These are phyloP conservation scores for Liasis olivaceus DNA, from an alignment of 2,797 vertebrate species.

Conservation along the genomic window DNA sequence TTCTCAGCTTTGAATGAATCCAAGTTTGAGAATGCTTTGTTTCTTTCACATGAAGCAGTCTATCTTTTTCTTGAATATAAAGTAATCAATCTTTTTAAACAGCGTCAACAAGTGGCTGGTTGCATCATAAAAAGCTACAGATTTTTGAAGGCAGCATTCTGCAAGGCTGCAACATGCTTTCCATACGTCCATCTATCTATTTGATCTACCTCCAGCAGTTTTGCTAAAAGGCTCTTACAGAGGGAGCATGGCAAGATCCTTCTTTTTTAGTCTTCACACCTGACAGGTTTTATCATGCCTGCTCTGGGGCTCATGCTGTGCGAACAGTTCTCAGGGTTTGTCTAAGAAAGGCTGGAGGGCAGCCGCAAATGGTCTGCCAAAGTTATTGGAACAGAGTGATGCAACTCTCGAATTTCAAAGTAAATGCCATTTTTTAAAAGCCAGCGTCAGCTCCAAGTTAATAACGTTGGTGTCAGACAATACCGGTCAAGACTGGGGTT, in stretches of 20 bases:
- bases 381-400: slow-evolving; percentile 6
- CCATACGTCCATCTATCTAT: slow-evolving; percentile 9
- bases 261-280: slow-evolving; percentile 28
- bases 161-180: not conserved
- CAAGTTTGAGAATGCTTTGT: not conserved
- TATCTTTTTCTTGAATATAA: not conserved
- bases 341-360: slow-evolving; percentile 40
- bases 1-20: not conserved
- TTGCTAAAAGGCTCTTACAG: slow-evolving; percentile 50
- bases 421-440: slow-evolving; percentile 36
- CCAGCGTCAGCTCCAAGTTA: not conserved
- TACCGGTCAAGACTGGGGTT: not conserved
- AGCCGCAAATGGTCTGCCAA: slow-evolving; percentile 13
- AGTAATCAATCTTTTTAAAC: not conserved
- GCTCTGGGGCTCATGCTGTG: slow-evolving; percentile 47
- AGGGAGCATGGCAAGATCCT: not conserved
- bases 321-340: slow-evolving; percentile 4
- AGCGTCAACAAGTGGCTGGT: not conserved
- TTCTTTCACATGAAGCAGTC: not conserved
- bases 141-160: not conserved
- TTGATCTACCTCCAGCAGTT: slow-evolving; percentile 32
- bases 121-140: not conserved
- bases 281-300: slow-evolving; percentile 48
- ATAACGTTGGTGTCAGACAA: not conserved
- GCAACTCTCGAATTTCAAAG: slow-evolving; percentile 7